Evolutionary conservation across 2,113 vertebrate species (phyloP), one percentile per base, ranked within the genome.

Genomic region (Craseonycteris thonglongyai): DNA sequence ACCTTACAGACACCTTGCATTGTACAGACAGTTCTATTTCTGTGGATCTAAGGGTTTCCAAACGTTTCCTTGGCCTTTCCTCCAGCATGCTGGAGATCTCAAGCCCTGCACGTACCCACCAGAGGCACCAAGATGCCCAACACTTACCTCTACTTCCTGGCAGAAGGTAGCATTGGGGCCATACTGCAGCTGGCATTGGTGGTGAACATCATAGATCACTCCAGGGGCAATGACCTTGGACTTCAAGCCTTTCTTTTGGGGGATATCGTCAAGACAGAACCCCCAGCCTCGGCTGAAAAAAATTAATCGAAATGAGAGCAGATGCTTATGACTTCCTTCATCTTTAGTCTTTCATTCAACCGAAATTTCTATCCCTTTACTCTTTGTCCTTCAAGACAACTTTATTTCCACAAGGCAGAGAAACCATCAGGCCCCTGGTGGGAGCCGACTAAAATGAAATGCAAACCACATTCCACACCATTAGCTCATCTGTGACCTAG

Each of bases 161-260:
- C 99, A 99, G 98, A 99, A 99, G 11, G 99, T 99, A 59, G 99
- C 99, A 45, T 99, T 99, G 45, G 99, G 98, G 33, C 99, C 99
- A 68, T 99, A 99, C 92, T 99, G 99, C 85, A 99, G 99, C 93
- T 99, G 99, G 96, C 99, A 99, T 74, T 99, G 99, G 96, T 99
- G 99, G 45, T 99, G 99, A 7, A 99, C 98, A 68, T 99, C 99
- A 98, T 99, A 99, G 93, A 99, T 99, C 30, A 99, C 98, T 54
- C 99, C 99, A 0, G 99, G 99, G 79, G 99, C 99, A 79, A 99
- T 98, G 93, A 99, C 5, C 0, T 99, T 99, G 24, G 98, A 98
- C 92, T 98, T 99, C 0, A 99, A 97, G 79, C 99, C 99, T 96
- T 99, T 99, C 97, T 99, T 99, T 81, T 99, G 98, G 0, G 99